phyloP scores from a whole-genome alignment of 1,140 invertebrate species.

The Ooceraea biroi region DNA sequence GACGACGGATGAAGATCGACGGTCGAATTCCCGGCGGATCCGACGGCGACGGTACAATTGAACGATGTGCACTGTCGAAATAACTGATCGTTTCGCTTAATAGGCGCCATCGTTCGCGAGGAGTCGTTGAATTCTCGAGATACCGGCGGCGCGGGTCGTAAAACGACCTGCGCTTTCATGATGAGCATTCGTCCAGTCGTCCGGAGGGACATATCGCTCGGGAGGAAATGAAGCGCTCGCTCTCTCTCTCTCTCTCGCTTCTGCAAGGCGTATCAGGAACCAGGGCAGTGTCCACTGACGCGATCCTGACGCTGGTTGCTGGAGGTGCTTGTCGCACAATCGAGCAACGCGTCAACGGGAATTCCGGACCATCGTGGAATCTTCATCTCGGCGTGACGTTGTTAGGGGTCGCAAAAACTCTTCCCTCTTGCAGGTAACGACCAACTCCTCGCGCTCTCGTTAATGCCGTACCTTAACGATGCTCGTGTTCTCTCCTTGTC shows the following conservation, averaged over 20 bases:
- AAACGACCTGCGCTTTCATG: slow-evolving; percentile 29
- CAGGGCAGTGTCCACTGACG: slow-evolving; percentile 21
- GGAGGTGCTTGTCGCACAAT: not conserved
- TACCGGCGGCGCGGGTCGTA: slow-evolving; percentile 20
- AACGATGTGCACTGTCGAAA: slow-evolving; percentile 20
- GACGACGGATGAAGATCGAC: not conserved
- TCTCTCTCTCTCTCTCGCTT: not conserved
- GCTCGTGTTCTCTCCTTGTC: not conserved
- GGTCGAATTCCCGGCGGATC: not conserved
- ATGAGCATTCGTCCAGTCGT: slow-evolving; percentile 8
- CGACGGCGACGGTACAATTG: not conserved
- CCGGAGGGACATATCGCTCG: not conserved
- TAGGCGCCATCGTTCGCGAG: not conserved
- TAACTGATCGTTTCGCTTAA: slow-evolving; percentile 52
- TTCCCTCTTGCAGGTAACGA: slow-evolving; percentile 26
- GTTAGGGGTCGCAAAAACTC: slow-evolving; percentile 48
- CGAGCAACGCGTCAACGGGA: slow-evolving; percentile 23
- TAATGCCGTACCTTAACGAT: slow-evolving; percentile 52
- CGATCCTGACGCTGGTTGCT: too few species aligned
- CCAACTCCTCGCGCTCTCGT: slow-evolving; percentile 42
- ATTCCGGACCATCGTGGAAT: slow-evolving; percentile 15
- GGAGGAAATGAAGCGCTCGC: slow-evolving; percentile 22
- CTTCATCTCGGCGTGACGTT: slow-evolving; percentile 33
- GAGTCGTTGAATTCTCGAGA: slow-evolving; percentile 52
- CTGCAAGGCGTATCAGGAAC: slow-evolving; percentile 17